A percentile compares a stretch with the other conserved stretches of the same genome.
Conservation (phyloP, 1,140 invertebrate genomes). For the Papilio aristodemus region DNA sequence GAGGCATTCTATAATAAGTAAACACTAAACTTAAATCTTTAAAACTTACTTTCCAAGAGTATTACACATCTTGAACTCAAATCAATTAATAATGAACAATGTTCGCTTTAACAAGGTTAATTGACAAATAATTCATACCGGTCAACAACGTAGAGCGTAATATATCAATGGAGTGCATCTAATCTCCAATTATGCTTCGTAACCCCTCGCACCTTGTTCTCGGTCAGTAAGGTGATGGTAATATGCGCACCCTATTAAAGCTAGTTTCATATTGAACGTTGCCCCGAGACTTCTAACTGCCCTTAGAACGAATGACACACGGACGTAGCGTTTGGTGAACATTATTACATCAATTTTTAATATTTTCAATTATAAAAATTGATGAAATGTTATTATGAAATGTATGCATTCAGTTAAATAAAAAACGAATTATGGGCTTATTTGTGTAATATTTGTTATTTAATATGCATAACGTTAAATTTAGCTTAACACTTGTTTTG, state of each 20-base stretch:
- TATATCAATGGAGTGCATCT: slow-evolving; percentile 10
- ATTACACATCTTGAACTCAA: neutral
- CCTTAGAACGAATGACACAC: slow-evolving; percentile 62
- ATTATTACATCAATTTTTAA: neutral
- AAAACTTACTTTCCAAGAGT: neutral
- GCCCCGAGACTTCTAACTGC: slow-evolving; percentile 66
- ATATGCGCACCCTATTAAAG: slow-evolving; percentile 60
- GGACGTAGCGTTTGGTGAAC: slow-evolving; percentile 30
- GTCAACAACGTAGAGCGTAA: neutral
- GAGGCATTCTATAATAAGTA: no score
- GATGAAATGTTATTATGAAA: no score
- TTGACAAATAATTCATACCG: slow-evolving; percentile 3
- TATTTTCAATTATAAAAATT: no score
- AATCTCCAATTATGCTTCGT: slow-evolving; percentile 20
- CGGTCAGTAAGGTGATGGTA: slow-evolving; percentile 67
- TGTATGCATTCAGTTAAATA: no score
- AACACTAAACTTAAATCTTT: slow-evolving; percentile 12
- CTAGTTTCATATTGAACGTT: slow-evolving; percentile 59
- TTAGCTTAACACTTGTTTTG: no score
- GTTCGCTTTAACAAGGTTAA: slow-evolving; percentile 1
- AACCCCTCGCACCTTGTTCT: slow-evolving; percentile 69
- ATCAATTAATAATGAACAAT: neutral
- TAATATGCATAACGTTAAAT: no score
- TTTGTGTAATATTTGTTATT: no score
- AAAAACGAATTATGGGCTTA: no score